Evolutionary conservation across 2,888 invertebrate genomes (phyloP).

Genomic region (Antheraea assamensis): DNA sequence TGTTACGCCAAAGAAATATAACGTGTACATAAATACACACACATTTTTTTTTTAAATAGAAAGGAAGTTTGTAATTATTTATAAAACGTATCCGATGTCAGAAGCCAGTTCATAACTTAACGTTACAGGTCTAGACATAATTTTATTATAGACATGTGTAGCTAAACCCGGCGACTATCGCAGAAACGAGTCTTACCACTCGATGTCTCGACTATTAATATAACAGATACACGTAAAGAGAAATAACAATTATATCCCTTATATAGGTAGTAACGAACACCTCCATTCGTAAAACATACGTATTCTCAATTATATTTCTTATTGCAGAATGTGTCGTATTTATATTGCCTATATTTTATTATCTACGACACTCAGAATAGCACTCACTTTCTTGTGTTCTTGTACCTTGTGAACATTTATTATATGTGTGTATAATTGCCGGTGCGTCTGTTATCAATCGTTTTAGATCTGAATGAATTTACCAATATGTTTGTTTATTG

Average conservation of each 20-base stretch:
- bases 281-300: neutral
- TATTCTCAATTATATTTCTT: neutral
- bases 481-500: no score
- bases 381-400: neutral
- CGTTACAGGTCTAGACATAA: neutral
- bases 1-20: no score
- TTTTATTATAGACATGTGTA: constrained; percentile 2
- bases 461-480: no score
- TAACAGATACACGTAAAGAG: constrained; percentile 4
- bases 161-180: neutral
- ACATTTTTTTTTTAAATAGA: neutral
- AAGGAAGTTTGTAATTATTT: neutral
- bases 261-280: neutral
- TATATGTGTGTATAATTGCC: no score
- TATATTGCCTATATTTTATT: neutral
- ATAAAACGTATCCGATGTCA: constrained; percentile 8
- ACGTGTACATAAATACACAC: no score
- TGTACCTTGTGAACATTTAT: no score
- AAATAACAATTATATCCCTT: neutral
- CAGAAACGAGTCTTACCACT: constrained; percentile 4
- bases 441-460: no score
- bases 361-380: neutral
- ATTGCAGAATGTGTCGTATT: neutral
- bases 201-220: constrained; percentile 11
- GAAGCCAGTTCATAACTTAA: constrained; percentile 7